These are phyloP conservation scores for Molossus molossus DNA, from an alignment of 2,797 vertebrate species.

Conservation along the genomic window DNA sequence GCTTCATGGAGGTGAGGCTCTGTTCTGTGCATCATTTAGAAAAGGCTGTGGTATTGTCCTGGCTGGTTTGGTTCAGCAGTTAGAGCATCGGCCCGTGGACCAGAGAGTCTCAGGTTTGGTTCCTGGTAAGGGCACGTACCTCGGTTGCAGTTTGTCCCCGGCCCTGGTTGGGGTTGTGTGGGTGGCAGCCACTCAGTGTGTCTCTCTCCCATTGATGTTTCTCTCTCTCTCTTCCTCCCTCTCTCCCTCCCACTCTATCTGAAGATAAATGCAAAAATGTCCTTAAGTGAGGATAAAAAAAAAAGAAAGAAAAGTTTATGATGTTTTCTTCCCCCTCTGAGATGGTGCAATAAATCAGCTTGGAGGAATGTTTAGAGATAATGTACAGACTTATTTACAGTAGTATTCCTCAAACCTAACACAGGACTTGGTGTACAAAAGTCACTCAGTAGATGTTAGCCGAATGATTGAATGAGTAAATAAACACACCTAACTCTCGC, in stretches of 20 bases:
- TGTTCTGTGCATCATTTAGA: background rate
- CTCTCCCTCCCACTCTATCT: no score
- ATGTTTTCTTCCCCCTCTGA: background rate
- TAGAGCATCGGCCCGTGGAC: no score
- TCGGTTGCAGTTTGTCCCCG: no score
- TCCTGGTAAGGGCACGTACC: no score
- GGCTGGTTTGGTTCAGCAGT: no score
- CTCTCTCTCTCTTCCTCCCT: no score
- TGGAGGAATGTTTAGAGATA: conserved; percentile 20
- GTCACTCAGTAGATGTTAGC: background rate
- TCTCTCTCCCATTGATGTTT: no score
- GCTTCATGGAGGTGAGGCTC: conserved; percentile 97
- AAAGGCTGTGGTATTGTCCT: background rate
- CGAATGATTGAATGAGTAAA: background rate
- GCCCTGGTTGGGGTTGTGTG: no score
- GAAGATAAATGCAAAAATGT: no score
- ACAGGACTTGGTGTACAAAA: background rate
- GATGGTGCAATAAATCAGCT: background rate
- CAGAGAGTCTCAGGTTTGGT: no score
- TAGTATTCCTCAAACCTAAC: background rate
- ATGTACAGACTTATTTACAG: background rate
- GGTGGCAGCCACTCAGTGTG: no score
- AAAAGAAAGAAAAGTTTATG: background rate
- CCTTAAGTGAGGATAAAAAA: no score
- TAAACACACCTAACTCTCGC: background rate